Base-by-base conservation (phyloP, 2,888 invertebrate genomes). In the Julus scanicus region DNA sequence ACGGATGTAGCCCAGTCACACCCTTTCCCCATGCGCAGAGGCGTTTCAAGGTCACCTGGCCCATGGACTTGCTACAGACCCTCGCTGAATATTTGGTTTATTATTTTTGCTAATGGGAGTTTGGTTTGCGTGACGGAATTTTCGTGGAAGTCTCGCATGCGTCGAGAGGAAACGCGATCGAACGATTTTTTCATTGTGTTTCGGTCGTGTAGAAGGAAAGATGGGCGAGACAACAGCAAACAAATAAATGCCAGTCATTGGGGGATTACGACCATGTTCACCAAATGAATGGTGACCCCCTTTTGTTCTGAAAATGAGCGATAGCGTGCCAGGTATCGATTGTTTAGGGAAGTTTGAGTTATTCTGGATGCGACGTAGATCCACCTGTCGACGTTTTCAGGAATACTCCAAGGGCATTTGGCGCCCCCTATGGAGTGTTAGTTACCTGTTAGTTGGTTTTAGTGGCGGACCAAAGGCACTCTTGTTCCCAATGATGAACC, bases 241-340 rank as follows among this genome's bases (percentile, higher is more conserved):
- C 63, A 63, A 63, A n/a, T 63, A 63, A 63, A 63, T n/a, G 63
- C 63, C 63, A 63, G 63, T 63, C 63, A 63, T 63, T n/a, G 5
- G n/a, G 63, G 63, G 63, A 53, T 53, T 9, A 15, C 53, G 13
- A 53, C 3, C 53, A 53, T 44, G 44, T 44, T 44, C 44, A 6
- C 44, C 44, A 44, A 6, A 44, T 53, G 53, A 53, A 53, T 53
- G 53, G 13, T 53, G 53, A 53, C 53, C 53, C 53, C 11, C 11
- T 53, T 53, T 53, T 15, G 15, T 15, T 53, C 15, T 53, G 53
- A 53, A 53, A 53, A 53, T 53, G 53, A 53, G 15, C 53, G 53
- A 53, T 53, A 53, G 13, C 13, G 53, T 53, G 53, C 53, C 53
- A 53, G 53, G 53, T 53, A 53, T 53, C 53, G 53, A 53, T 53